Conservation (phyloP, 2,888 invertebrate species). For the Lepas anatifera region DNA sequence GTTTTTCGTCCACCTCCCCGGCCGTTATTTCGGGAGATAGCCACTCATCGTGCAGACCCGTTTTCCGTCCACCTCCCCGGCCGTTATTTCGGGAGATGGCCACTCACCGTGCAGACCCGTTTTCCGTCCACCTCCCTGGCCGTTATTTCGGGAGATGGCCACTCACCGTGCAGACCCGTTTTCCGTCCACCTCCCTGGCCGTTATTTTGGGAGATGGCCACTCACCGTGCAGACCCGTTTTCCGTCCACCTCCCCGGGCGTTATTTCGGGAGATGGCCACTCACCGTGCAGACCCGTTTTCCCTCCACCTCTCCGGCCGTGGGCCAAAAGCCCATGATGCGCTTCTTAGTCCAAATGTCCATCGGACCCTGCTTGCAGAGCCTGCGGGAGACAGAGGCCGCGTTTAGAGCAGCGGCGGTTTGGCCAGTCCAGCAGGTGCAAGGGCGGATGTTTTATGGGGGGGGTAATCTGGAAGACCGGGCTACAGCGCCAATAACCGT, state of each 20-base stretch:
- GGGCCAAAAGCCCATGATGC: background rate
- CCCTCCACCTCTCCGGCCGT: background rate
- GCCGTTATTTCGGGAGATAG: too few relatives aligned
- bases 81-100: too few relatives aligned
- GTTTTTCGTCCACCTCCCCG: background rate
- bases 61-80: background rate
- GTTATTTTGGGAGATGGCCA: too few relatives aligned
- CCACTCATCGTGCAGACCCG: too few relatives aligned
- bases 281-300: background rate
- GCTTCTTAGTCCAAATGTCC: constrained; percentile 3
- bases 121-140: too few relatives aligned
- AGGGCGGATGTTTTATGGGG: too few relatives aligned
- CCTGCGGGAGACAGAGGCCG: background rate
- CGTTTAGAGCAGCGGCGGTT: too few relatives aligned
- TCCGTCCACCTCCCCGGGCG: background rate
- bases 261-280: background rate
- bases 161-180: background rate
- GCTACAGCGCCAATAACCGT: too few relatives aligned
- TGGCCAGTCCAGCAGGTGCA: too few relatives aligned
- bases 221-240: background rate
- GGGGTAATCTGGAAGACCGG: too few relatives aligned
- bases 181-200: background rate
- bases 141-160: too few relatives aligned
- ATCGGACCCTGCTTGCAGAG: background rate
- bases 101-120: too few relatives aligned